Evolutionary conservation across 2,797 vertebrate genomes (phyloP).

Genomic region (Lepus townsendii): DNA sequence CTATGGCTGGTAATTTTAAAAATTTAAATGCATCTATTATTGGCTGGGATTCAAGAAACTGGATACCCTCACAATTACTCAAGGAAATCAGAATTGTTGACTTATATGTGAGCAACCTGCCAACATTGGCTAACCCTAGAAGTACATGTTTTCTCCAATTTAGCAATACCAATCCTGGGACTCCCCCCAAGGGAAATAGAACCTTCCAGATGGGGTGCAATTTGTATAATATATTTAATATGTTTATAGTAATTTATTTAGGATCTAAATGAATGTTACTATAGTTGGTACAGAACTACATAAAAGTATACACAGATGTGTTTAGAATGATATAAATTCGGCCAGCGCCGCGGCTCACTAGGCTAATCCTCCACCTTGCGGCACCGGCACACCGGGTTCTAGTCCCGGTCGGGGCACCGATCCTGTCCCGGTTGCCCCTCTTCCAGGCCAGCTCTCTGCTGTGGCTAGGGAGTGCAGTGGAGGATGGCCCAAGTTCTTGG

Average conservation of each 20-base stretch:
- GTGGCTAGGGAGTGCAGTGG: too few species aligned
- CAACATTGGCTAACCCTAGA: neutral
- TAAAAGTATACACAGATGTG: neutral
- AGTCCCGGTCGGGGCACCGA: too few species aligned
- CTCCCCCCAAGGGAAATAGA: neutral
- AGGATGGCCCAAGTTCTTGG: too few species aligned
- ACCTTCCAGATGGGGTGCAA: neutral
- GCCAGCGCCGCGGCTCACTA: too few species aligned
- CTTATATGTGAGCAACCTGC: neutral
- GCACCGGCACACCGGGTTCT: too few species aligned
- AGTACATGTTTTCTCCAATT: neutral
- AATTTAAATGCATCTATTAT: conserved; percentile 9
- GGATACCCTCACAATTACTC: neutral
- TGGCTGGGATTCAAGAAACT: neutral
- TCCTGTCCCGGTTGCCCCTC: too few species aligned
- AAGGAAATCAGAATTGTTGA: neutral
- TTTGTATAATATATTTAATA: neutral
- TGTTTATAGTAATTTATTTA: neutral
- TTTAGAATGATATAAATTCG: neutral
- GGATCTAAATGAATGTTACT: neutral
- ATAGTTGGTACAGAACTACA: neutral
- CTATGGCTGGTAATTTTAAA: neutral
- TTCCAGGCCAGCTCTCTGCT: too few species aligned
- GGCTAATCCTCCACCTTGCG: too few species aligned
- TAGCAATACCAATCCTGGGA: neutral